phyloP scores from a whole-genome alignment of 1,140 invertebrate species.

The Gonatopus flavifemur region DNA sequence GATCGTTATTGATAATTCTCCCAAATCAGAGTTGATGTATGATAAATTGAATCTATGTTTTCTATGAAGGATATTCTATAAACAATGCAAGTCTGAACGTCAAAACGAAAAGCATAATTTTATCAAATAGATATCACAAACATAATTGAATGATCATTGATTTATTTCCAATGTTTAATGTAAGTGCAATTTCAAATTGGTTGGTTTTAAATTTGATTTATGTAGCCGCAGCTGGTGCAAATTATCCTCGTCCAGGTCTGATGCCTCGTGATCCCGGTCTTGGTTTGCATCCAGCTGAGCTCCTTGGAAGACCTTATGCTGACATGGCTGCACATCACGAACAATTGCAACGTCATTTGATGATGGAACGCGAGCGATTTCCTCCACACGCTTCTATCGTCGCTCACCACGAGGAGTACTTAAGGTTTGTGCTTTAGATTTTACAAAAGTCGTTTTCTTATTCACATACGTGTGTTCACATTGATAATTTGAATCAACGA shows the following conservation, averaged over 20 bases:
- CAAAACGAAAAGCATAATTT: no score
- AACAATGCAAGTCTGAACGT: no score
- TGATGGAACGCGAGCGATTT: slow-evolving; percentile 79
- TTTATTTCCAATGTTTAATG: not conserved
- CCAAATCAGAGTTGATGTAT: no score
- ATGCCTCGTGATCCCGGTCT: slow-evolving; percentile 64
- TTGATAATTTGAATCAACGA: no score
- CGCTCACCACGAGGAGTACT: slow-evolving; percentile 78
- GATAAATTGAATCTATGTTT: no score
- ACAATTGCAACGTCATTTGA: slow-evolving; percentile 80
- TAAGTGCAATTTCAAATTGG: not conserved
- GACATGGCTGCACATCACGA: slow-evolving; percentile 85
- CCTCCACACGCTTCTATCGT: slow-evolving; percentile 67
- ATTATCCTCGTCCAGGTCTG: slow-evolving; percentile 65
- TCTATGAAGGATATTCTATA: no score
- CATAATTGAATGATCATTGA: not conserved
- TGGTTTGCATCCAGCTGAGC: slow-evolving; percentile 70
- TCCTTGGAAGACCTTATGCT: slow-evolving; percentile 77
- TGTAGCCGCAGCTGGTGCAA: slow-evolving; percentile 59
- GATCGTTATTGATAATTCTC: no score
- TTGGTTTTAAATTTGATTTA: not conserved
- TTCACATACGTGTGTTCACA: no score
- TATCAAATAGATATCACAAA: no score
- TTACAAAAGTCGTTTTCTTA: no score
- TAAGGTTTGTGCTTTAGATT: slow-evolving; percentile 63